Percentiles rank a stretch among this genome's conserved stretches.
Evolutionary conservation across 2,797 vertebrate genomes (phyloP).

Genomic region (Pseudochirops cupreus): DNA sequence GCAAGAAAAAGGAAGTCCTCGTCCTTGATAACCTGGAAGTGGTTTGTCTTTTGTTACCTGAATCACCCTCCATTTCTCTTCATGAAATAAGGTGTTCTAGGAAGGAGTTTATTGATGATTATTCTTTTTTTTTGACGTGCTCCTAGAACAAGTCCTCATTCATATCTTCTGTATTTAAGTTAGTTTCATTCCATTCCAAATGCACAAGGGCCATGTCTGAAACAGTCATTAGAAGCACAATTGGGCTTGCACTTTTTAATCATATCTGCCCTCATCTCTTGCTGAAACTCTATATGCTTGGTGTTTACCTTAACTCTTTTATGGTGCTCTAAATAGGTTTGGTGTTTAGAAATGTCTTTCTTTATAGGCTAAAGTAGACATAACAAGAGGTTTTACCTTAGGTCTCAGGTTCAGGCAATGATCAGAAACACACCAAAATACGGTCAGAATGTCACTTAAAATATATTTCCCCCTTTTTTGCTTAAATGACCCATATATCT

Average conservation of each 20-base stretch:
- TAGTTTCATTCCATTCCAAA: background rate
- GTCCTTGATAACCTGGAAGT: background rate
- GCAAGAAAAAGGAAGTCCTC: background rate
- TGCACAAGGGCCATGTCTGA: background rate
- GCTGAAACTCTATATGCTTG: slow-evolving; percentile 17
- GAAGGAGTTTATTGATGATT: background rate
- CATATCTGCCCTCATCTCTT: background rate
- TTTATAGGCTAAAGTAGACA: slow-evolving; percentile 47
- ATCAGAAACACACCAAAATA: slow-evolving; percentile 53
- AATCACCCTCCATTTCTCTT: background rate
- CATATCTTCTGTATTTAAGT: fast-evolving
- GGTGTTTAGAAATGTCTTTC: slow-evolving; percentile 78
- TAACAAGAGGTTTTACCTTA: slow-evolving; percentile 47
- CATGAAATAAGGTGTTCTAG: fast-evolving
- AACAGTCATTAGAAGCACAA: background rate
- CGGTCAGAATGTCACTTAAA: slow-evolving; percentile 67
- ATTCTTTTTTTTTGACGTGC: too few species aligned
- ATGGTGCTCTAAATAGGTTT: slow-evolving; percentile 26
- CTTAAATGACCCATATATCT: fast-evolving
- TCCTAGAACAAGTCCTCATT: fast-evolving
- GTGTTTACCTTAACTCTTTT: slow-evolving; percentile 53
- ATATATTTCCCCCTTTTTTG: background rate
- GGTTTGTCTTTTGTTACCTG: background rate
- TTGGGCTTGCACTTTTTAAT: background rate
- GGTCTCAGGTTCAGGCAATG: slow-evolving; percentile 40